A percentile compares a stretch with the other conserved stretches of the same genome.
Evolutionary conservation across 1,140 invertebrate species (phyloP).

Genomic region (Reticulitermes speratus): DNA sequence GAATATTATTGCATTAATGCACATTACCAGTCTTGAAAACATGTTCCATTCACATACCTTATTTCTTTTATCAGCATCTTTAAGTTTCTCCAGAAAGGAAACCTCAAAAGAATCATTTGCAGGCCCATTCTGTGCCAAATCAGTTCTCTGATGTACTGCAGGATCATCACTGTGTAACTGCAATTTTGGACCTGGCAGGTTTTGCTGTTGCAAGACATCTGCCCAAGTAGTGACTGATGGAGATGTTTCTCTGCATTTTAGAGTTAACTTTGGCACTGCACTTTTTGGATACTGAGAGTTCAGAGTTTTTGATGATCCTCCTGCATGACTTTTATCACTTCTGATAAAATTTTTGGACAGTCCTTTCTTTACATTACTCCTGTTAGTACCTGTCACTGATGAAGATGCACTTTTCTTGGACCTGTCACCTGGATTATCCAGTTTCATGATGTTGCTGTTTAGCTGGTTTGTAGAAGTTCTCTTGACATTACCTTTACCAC

Average conservation of each 20-base stretch:
- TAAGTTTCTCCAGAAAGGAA: background rate
- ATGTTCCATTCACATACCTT: background rate
- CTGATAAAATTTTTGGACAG: background rate
- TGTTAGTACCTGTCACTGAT: background rate
- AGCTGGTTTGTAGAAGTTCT: background rate
- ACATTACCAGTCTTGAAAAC: background rate
- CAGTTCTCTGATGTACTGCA: background rate
- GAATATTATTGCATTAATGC: background rate
- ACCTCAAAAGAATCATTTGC: background rate
- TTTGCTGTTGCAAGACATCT: background rate
- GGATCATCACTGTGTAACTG: background rate
- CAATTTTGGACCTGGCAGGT: background rate
- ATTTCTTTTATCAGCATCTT: background rate
- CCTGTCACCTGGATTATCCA: background rate
- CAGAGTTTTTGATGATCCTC: background rate
- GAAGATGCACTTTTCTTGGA: background rate
- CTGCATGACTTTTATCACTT: conserved; percentile 28
- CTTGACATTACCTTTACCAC: background rate
- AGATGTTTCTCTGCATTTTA: background rate
- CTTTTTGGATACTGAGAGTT: background rate
- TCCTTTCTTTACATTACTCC: background rate
- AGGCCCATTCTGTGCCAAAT: background rate
- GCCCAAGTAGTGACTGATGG: background rate
- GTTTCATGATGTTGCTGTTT: background rate
- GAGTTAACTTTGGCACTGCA: conserved; percentile 2